These are phyloP conservation scores for Sminthurides aquaticus DNA, from an alignment of 2,888 invertebrate genomes.

Conservation along the genomic window DNA sequence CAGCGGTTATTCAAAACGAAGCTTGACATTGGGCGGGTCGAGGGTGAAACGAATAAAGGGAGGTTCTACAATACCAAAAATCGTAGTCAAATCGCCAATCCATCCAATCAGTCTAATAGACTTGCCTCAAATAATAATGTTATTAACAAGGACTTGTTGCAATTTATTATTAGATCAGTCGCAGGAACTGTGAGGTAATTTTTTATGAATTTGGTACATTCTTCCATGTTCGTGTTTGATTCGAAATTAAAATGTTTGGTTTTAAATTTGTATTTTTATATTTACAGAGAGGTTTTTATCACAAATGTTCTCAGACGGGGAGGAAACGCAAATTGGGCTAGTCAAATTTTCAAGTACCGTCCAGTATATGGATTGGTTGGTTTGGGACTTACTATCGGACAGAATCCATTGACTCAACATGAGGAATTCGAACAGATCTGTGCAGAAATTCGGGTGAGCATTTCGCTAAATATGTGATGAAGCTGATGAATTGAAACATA, in stretches of 20 bases:
- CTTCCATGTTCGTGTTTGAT: not conserved
- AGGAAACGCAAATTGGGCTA: slow-evolving; percentile 6
- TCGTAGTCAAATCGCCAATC: not conserved
- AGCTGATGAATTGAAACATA: not conserved
- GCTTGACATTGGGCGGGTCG: slow-evolving; percentile 12
- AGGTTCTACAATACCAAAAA: not conserved
- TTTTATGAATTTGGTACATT: not conserved
- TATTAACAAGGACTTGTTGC: slow-evolving; percentile 11
- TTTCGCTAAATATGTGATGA: not conserved
- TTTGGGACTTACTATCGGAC: slow-evolving; percentile 64
- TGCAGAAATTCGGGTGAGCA: slow-evolving; percentile 63
- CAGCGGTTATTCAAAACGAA: not conserved
- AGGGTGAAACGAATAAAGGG: not conserved
- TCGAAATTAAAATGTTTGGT: not conserved
- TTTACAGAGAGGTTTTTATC: slow-evolving; percentile 52
- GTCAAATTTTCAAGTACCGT: slow-evolving; percentile 58
- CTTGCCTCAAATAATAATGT: slow-evolving; percentile 5
- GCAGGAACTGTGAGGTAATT: slow-evolving; percentile 21
- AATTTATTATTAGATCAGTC: slow-evolving; percentile 10
- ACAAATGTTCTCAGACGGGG: slow-evolving; percentile 61
- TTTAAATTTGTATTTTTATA: too few relatives aligned
- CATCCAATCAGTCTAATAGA: slow-evolving; percentile 1
- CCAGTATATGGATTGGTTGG: slow-evolving; percentile 69
- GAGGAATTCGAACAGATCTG: slow-evolving; percentile 71
- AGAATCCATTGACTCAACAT: slow-evolving; percentile 65